Evolutionary conservation across 2,888 invertebrate genomes (phyloP).

Genomic region (Shargacucullia verbasci): DNA sequence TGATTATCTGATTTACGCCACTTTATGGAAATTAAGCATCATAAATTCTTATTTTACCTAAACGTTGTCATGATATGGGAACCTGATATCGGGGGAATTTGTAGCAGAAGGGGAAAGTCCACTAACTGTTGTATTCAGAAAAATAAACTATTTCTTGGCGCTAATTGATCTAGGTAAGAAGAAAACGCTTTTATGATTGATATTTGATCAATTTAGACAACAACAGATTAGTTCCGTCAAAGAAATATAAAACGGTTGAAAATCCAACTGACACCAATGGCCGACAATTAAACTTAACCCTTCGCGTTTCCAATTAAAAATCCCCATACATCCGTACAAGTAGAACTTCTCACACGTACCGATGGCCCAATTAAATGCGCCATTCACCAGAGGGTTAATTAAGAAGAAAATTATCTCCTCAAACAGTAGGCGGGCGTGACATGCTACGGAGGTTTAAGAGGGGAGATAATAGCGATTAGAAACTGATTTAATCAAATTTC

Average conservation of each 20-base stretch:
- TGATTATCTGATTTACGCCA: no score
- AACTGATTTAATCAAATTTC: no score
- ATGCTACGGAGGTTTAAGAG: slow-evolving; percentile 45
- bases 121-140: no score
- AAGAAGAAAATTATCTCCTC: slow-evolving; percentile 87
- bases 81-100: no score
- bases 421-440: slow-evolving; percentile 75
- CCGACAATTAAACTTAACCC: slow-evolving; percentile 25
- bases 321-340: slow-evolving; percentile 42
- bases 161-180: no score
- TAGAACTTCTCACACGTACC: slow-evolving; percentile 73
- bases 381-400: slow-evolving; percentile 83
- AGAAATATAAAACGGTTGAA: neutral
- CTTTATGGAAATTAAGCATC: no score
- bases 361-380: slow-evolving; percentile 82
- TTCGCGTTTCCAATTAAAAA: slow-evolving; percentile 57
- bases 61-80: no score
- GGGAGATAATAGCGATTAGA: slow-evolving; percentile 22
- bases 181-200: no score
- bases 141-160: no score
- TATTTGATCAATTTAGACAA: neutral
- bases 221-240: neutral
- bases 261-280: slow-evolving; percentile 11
- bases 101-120: no score
- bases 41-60: no score